A percentile compares a stretch with the other conserved stretches of the same genome.
Evolutionary conservation across 2,888 invertebrate genomes (phyloP).

Genomic region (Timema cristinae): DNA sequence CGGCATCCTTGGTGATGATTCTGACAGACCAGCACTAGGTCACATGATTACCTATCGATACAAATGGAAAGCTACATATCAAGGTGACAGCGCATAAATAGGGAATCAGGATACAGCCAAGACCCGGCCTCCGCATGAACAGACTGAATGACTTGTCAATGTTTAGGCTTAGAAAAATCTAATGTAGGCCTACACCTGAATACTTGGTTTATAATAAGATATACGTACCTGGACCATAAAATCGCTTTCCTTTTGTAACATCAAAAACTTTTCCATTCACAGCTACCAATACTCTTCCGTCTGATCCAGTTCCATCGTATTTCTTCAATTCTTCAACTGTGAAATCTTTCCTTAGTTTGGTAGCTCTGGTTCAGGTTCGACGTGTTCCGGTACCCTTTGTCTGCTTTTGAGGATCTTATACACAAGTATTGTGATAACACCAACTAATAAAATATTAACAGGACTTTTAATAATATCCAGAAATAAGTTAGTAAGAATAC

Average conservation of each 20-base stretch:
- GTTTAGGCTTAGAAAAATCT: too few species aligned
- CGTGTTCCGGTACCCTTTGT: conserved; percentile 37
- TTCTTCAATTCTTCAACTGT: conserved; percentile 79
- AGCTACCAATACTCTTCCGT: conserved; percentile 85
- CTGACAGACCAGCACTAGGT: too few species aligned
- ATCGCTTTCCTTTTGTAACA: conserved; percentile 82
- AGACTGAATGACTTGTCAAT: too few species aligned
- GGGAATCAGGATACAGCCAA: too few species aligned
- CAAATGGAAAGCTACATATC: too few species aligned
- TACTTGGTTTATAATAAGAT: too few species aligned
- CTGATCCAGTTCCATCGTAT: conserved; percentile 81
- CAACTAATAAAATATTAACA: conserved; percentile 64
- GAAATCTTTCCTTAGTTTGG: conserved; percentile 83
- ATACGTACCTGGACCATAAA: conserved; percentile 86
- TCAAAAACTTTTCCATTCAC: conserved; percentile 95
- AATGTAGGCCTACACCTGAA: too few species aligned
- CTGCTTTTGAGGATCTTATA: conserved; percentile 67
- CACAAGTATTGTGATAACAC: conserved; percentile 63
- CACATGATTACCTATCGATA: too few species aligned
- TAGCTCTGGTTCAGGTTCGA: conserved; percentile 55
- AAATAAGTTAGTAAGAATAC: conserved; percentile 43
- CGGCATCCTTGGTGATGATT: too few species aligned
- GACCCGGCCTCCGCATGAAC: too few species aligned
- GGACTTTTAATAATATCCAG: conserved; percentile 66
- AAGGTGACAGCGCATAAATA: too few species aligned